Evolutionary conservation across 1,140 invertebrate genomes (phyloP).

Genomic region (Hormaphis cornu): DNA sequence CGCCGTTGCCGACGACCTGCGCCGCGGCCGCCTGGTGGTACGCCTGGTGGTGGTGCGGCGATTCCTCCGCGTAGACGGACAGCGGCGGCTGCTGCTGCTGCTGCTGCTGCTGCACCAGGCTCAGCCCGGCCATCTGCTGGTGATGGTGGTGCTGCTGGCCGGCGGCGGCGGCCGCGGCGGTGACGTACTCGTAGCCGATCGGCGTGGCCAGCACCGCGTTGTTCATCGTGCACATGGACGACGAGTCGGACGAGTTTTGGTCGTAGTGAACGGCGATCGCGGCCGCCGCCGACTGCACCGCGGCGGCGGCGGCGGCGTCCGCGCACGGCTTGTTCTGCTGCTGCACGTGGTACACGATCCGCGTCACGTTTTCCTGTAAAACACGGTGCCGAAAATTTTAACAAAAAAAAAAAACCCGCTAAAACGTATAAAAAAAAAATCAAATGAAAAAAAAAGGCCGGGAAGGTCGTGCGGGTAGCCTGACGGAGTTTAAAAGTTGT

Average conservation of each 20-base stretch:
- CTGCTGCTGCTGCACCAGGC: neutral
- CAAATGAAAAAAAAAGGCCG: no score
- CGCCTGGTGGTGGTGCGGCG: neutral
- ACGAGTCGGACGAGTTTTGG: constrained; percentile 16
- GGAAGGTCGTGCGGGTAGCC: no score
- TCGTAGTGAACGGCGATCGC: neutral
- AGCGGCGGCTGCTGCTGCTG: neutral
- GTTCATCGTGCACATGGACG: neutral
- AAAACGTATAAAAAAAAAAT: no score
- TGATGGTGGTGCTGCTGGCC: neutral
- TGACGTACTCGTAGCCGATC: neutral
- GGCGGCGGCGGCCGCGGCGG: neutral
- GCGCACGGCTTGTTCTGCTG: neutral
- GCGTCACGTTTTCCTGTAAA: neutral
- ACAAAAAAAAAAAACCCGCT: neutral
- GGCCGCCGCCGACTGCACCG: neutral
- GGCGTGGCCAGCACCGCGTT: constrained; percentile 5
- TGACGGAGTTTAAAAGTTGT: no score
- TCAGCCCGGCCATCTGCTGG: neutral
- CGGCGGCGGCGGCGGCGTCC: neutral
- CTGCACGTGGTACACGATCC: neutral
- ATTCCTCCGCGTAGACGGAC: neutral
- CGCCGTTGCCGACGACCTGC: neutral
- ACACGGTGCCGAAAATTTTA: neutral
- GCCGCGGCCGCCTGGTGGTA: neutral